Base-by-base conservation (phyloP, 2,113 vertebrate genomes). In the Calonectris borealis region DNA sequence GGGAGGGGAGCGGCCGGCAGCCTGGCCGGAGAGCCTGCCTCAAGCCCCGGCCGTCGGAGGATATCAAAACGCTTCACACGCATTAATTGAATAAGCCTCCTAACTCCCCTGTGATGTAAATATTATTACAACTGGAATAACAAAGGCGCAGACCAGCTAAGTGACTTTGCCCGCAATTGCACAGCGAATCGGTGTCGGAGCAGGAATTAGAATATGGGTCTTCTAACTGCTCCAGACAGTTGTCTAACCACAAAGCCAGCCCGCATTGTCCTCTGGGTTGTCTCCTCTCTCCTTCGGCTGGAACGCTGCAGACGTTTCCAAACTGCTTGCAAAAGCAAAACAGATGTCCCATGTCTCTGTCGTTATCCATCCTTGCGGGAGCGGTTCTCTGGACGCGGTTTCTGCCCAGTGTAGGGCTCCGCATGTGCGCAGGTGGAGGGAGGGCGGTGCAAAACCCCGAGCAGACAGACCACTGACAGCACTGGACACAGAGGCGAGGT, bases 351-450 rank as follows among this genome's bases (percentile, higher is more conserved):
- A 0, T 4, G 49, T 58, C 79, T 58, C 68, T 77, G 58, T 17
- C 2, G 0, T 54, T 80, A 55, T 14, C 42, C 72, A 4, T 61
- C 51, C 40, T 46, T 9, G 51, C 0, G 0, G 58, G 55, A 90
- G n/a, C 8, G 2, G 14, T 10, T 80, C 51, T 60, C 24, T 8
- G 13, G 9, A 38, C 60, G 72, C 1, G 2, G 38, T 42, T 78
- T 38, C 76, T 86, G 49, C 55, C 25, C 0, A 0, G 20, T 21
- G 46, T 6, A 6, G 0, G 0, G 18, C 18, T n/a, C 54, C 0
- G 0, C 1, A 2, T 32, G 5, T 26, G 32, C 0, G 2, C 69
- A 92, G 80, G 64, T 91, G 77, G 22, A 55, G n/a, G n/a, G 21
- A 49, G 32, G 14, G 27, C 0, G 0, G 4, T 17, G 34, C 8